phyloP scores from a whole-genome alignment of 2,797 vertebrate species.

The Lepilemur septentrionalis region DNA sequence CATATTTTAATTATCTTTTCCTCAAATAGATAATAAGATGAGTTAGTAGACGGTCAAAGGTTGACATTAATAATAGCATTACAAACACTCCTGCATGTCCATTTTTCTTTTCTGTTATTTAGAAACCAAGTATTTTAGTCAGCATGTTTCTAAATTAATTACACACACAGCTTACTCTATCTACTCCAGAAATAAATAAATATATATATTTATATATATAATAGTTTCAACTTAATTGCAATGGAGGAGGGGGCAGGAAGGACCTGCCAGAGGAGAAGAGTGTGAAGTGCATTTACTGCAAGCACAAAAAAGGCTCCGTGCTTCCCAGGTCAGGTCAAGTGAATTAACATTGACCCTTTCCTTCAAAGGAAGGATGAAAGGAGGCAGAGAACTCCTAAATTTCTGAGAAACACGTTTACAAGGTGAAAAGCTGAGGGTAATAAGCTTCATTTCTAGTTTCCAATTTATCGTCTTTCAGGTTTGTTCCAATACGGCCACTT shows the following conservation, averaged over 20 bases:
- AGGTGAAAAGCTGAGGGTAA: neutral
- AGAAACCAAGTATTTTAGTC: neutral
- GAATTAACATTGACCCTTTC: neutral
- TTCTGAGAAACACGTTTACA: neutral
- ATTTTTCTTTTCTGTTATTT: slow-evolving; percentile 26
- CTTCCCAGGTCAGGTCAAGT: neutral
- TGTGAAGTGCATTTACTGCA: neutral
- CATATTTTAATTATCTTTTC: slow-evolving; percentile 45
- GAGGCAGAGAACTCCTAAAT: neutral
- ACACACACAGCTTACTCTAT: neutral
- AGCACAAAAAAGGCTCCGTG: neutral
- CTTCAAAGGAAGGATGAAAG: neutral
- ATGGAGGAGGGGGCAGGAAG: neutral
- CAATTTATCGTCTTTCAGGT: neutral
- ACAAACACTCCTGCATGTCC: neutral
- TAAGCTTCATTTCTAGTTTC: neutral
- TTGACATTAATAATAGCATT: neutral
- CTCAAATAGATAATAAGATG: neutral
- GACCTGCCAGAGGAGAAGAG: neutral
- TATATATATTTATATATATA: neutral
- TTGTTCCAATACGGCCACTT: neutral
- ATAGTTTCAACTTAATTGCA: neutral
- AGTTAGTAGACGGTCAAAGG: neutral
- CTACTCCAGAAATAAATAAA: neutral
- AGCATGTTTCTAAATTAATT: slow-evolving; percentile 30